These are phyloP conservation scores for Geopemphigus sp. DNA, from an alignment of 1,140 invertebrate species.

Conservation along the genomic window DNA sequence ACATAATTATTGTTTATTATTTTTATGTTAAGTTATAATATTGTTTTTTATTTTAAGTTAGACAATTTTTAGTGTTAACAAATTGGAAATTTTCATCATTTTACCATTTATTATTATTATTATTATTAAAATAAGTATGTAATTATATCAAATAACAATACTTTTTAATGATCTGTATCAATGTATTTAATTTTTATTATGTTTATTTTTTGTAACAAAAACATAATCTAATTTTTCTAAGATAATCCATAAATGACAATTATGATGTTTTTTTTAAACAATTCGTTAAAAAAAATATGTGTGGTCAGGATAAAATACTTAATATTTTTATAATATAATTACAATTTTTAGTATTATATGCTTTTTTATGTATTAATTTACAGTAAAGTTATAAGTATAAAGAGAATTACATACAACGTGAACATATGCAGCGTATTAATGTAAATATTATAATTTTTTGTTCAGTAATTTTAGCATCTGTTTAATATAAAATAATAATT, in stretches of 20 bases:
- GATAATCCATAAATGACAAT: constrained; percentile 14
- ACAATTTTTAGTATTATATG: too few relatives aligned
- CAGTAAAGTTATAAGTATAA: too few relatives aligned
- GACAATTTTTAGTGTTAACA: not conserved
- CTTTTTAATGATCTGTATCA: constrained; percentile 8
- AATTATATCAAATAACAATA: not conserved
- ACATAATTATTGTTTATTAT: not conserved
- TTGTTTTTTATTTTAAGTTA: constrained; percentile 17
- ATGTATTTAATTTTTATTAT: constrained; percentile 27
- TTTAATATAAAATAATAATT: not conserved
- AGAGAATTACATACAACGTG: too few relatives aligned
- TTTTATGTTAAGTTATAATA: constrained; percentile 14
- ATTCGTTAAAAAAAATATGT: not conserved
- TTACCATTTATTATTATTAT: not conserved
- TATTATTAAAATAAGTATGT: not conserved
- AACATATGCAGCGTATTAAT: too few relatives aligned
- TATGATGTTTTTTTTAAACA: not conserved
- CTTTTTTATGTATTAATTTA: too few relatives aligned
- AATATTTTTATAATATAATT: too few relatives aligned
- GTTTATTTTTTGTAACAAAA: constrained; percentile 40
- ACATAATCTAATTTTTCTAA: constrained; percentile 27
- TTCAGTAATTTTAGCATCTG: not conserved
- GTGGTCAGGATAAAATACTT: too few relatives aligned
- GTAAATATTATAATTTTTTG: too few relatives aligned
- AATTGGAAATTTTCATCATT: not conserved